These are phyloP conservation scores for Zeuzera pyrina DNA, from an alignment of 2,888 invertebrate species.

Conservation along the genomic window DNA sequence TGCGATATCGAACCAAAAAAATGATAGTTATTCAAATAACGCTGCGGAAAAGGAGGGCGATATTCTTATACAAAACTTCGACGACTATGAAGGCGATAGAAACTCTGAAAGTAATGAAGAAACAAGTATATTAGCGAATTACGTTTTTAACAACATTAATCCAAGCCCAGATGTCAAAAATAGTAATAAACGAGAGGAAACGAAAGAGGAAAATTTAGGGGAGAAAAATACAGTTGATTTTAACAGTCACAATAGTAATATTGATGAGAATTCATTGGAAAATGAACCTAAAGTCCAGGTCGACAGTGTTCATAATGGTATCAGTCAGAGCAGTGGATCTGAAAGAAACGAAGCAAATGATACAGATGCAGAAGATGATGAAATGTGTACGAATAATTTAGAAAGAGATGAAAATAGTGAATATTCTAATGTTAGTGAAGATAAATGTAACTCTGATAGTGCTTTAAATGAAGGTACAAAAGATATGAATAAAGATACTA, in stretches of 20 bases:
- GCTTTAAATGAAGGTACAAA: neutral
- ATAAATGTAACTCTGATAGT: neutral
- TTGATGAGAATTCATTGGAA: neutral
- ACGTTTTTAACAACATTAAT: no score
- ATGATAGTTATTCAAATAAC: no score
- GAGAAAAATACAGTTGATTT: neutral
- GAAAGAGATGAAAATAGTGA: neutral
- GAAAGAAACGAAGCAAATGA: neutral
- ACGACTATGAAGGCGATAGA: neutral
- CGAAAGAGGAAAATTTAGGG: no score
- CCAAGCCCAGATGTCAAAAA: neutral
- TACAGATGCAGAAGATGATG: neutral
- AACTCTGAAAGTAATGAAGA: neutral
- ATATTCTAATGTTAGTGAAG: neutral
- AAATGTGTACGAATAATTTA: neutral
- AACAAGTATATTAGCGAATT: no score
- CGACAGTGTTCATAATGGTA: neutral
- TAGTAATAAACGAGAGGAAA: neutral
- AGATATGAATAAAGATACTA: neutral
- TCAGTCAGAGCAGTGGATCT: neutral
- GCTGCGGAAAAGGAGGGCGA: neutral
- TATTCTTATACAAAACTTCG: neutral
- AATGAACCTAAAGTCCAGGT: neutral
- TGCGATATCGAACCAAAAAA: no score
- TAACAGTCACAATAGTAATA: neutral